Percentiles rank a stretch among this genome's conserved stretches.
Conservation (phyloP, 2,113 vertebrate species). For the Odocoileus hemionus region DNA sequence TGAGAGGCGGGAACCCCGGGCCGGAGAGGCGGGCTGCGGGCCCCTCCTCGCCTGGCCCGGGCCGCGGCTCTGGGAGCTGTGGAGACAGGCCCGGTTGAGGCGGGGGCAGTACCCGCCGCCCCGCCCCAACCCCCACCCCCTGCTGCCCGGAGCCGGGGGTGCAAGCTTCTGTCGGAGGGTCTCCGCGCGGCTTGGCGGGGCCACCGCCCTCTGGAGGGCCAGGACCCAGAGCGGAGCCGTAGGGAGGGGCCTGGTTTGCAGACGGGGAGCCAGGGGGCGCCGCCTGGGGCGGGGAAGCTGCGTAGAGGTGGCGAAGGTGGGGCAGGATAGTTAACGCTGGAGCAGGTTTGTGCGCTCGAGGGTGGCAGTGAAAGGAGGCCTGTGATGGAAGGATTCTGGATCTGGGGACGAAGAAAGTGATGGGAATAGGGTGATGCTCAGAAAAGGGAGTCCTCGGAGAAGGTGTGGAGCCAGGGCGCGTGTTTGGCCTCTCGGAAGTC, state of each 20-base stretch:
- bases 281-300: slow-evolving; percentile 1
- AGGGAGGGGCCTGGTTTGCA: slow-evolving; percentile 23
- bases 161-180: neutral
- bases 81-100: neutral
- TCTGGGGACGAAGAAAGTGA: slow-evolving; percentile 10
- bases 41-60: neutral
- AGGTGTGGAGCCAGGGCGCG: neutral
- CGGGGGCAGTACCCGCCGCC: neutral
- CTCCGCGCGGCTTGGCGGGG: neutral
- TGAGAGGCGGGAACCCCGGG: neutral
- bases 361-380: neutral
- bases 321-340: neutral
- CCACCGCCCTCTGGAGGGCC: neutral
- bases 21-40: neutral
- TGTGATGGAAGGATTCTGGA: neutral
- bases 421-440: slow-evolving; percentile 42
- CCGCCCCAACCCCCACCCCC: neutral
- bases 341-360: neutral
- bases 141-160: neutral
- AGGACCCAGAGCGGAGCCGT: neutral
- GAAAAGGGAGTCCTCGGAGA: neutral
- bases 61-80: neutral
- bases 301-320: neutral
- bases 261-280: neutral
- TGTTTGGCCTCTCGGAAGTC: neutral